Percentiles rank a stretch among this genome's conserved stretches.
Evolutionary conservation across 1,140 invertebrate species (phyloP).

Genomic region (Sitodiplosis mosellana): DNA sequence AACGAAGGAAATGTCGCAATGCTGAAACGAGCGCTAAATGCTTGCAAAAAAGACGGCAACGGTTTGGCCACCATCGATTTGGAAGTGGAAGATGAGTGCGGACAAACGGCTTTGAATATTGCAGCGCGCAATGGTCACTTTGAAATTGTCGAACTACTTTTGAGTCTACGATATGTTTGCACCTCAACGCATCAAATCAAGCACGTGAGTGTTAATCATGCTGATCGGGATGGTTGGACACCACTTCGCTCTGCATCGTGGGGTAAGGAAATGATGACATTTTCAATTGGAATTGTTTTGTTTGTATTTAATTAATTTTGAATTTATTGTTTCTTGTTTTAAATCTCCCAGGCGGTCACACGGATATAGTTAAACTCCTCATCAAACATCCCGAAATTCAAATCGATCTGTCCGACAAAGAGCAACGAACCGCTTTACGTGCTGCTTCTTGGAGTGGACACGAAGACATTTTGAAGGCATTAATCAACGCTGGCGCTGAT

Average conservation of each 20-base stretch:
- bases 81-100: slow-evolving; percentile 49
- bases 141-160: slow-evolving; percentile 41
- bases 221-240: slow-evolving; percentile 79
- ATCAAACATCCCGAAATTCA: slow-evolving; percentile 54
- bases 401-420: slow-evolving; percentile 52
- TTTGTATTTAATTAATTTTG: no score
- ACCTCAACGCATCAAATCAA: slow-evolving; percentile 22
- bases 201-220: slow-evolving; percentile 60
- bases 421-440: slow-evolving; percentile 50
- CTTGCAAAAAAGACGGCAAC: slow-evolving; percentile 21
- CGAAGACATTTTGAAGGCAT: slow-evolving; percentile 52
- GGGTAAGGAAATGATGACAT: slow-evolving; percentile 29
- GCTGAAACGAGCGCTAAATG: slow-evolving; percentile 39
- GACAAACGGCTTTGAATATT: slow-evolving; percentile 65
- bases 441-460: slow-evolving; percentile 77
- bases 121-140: slow-evolving; percentile 66
- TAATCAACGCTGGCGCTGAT: slow-evolving; percentile 45
- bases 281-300: no score
- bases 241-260: slow-evolving; percentile 73
- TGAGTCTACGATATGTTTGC: slow-evolving; percentile 20
- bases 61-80: slow-evolving; percentile 28
- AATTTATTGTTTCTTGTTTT: no score
- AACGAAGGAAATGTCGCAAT: slow-evolving; percentile 50
- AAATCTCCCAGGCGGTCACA: slow-evolving; percentile 40
- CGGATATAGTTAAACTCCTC: slow-evolving; percentile 69